Conservation (phyloP, 2,113 vertebrate species). For the Phasianus colchicus region DNA sequence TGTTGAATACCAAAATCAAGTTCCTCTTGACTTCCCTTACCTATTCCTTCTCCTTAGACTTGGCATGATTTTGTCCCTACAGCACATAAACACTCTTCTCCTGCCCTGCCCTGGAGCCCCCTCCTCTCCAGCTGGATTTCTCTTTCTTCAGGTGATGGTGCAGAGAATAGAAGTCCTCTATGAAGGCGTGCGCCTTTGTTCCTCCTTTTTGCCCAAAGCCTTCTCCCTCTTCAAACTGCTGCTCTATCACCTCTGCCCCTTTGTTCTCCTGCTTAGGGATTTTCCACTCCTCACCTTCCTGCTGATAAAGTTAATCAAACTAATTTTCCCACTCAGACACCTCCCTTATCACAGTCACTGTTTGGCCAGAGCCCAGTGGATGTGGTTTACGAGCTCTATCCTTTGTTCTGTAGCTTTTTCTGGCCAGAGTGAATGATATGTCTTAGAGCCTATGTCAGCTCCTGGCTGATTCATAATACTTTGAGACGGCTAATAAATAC, state of each 20-base stretch:
- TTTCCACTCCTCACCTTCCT: conserved; percentile 66
- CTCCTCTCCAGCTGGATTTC: background rate
- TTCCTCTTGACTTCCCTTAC: background rate
- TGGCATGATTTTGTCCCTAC: background rate
- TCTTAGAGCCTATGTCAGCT: conserved; percentile 1
- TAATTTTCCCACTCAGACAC: conserved; percentile 60
- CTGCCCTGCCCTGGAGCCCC: background rate
- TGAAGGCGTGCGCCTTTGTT: background rate
- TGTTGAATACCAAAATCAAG: background rate
- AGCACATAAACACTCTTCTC: background rate
- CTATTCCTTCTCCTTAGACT: fast-evolving
- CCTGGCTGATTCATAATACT: background rate
- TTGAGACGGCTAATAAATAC: background rate
- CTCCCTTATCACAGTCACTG: conserved; percentile 51
- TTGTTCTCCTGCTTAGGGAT: conserved; percentile 54
- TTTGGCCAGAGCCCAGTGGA: conserved; percentile 44
- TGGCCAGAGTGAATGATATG: background rate
- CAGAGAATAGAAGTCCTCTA: background rate
- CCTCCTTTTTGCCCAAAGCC: background rate
- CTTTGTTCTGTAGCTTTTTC: conserved; percentile 52
- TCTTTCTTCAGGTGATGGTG: background rate
- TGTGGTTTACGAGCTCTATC: conserved; percentile 31
- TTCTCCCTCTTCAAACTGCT: background rate
- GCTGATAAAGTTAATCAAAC: conserved; percentile 62
- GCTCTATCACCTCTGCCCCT: conserved; percentile 56